These are phyloP conservation scores for Leptinotarsa rubiginosa DNA, from an alignment of 2,888 invertebrate genomes.

Conservation along the genomic window DNA sequence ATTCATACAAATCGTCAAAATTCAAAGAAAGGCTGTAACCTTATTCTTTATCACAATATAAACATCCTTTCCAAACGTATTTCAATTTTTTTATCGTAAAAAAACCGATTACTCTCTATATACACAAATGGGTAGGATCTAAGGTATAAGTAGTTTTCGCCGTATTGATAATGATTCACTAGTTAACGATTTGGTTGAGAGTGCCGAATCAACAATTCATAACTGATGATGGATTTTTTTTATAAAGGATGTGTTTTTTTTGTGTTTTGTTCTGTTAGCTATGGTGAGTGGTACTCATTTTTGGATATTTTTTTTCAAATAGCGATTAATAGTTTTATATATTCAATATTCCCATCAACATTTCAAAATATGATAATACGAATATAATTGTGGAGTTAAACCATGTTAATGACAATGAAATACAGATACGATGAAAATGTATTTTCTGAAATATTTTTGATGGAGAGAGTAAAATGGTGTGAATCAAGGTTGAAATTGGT, in stretches of 20 bases:
- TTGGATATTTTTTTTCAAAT: not conserved
- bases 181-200: not conserved
- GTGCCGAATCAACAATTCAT: not conserved
- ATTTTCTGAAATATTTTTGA: too few species aligned
- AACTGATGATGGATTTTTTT: conserved; percentile 1
- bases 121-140: conserved; percentile 5
- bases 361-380: too few species aligned
- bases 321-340: too few species aligned
- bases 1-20: not conserved
- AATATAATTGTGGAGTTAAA: too few species aligned
- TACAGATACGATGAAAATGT: too few species aligned
- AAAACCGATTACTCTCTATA: not conserved
- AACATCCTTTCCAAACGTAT: conserved; percentile 27
- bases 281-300: not conserved
- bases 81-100: not conserved
- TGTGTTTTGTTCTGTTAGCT: not conserved
- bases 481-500: too few species aligned
- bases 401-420: too few species aligned
- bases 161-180: not conserved
- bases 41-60: conserved; percentile 33
- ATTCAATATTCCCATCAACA: too few species aligned
- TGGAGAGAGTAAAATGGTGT: too few species aligned
- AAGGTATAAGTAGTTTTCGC: conserved; percentile 9
- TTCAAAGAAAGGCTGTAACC: not conserved
- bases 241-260: conserved; percentile 1